phyloP scores from a whole-genome alignment of 2,797 vertebrate species.

The Gambusia yucatana region DNA sequence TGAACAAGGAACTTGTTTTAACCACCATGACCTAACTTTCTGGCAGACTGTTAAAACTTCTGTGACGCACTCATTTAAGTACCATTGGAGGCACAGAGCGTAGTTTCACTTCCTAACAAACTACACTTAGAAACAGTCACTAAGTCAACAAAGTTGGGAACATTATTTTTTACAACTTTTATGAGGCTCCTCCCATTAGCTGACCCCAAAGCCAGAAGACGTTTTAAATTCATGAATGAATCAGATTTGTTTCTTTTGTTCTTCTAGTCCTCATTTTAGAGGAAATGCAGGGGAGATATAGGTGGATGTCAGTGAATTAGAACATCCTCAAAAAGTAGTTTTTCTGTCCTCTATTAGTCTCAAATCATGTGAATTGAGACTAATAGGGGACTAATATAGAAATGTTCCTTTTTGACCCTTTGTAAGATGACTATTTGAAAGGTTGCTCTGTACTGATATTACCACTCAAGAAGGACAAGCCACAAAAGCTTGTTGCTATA shows the following conservation, averaged over 20 bases:
- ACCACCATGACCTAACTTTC: neutral
- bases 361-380: neutral
- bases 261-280: neutral
- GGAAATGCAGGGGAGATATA: neutral
- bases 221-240: constrained; percentile 42
- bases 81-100: neutral
- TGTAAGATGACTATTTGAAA: neutral
- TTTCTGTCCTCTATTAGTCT: no score
- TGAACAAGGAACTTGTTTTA: constrained; percentile 8
- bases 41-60: constrained; percentile 1
- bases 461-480: neutral
- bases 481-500: neutral
- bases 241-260: constrained; percentile 6
- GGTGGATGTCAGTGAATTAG: neutral
- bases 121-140: constrained; percentile 18
- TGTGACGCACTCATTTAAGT: neutral
- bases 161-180: constrained; percentile 38
- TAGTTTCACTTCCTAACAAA: constrained; percentile 12
- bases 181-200: constrained; percentile 29
- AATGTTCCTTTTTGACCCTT: neutral
- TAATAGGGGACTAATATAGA: neutral
- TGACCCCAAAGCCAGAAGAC: constrained; percentile 19
- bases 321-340: neutral
- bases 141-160: constrained; percentile 33
- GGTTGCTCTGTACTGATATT: neutral